Evolutionary conservation across 1,140 invertebrate species (phyloP), one percentile per base, ranked within the genome.

Genomic region (Drosophila truncata): DNA sequence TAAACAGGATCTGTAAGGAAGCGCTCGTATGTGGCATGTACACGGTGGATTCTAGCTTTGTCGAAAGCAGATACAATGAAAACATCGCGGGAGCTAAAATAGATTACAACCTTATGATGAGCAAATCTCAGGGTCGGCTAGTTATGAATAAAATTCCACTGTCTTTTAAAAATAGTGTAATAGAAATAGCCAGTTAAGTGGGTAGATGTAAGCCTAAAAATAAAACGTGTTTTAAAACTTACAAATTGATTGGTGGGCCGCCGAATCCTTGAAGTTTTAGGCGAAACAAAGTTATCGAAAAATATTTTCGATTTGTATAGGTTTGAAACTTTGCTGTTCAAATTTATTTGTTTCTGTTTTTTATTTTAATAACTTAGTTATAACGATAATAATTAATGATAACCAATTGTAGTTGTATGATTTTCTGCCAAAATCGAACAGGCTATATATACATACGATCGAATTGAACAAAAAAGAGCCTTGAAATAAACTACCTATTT

Each of bases 11-110:
- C n/a, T 73, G 65, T 23, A 18, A 11, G 16, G 23, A 52, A 16
- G 13, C 11, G 2, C 14, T 52, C 13, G 8, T 60, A 2, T 29
- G 66, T 25, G 70, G 25, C 8, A 46, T 73, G 35, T 73, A 58
- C 44, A 73, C 70, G 1, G 70, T 73, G 31, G 46, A 70, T 9
- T 44, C n/a, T 11, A 73, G 29, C 7, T 73, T 33, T 39, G 10
- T 71, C 11, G 16, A 20, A 9, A n/a, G 42, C 13, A 33, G 10
- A 29, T 29, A 46, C n/a, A 20, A 25, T 11, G 63, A 66, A 16
- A 18, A 27, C 1, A 6, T 35, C 11, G 8, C 8, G 4, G n/a
- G 11, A 31, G n/a, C 10, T 27, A 61, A 55, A 25, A 25, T 55
- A 37, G 35, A 31, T 39, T 27, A 46, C 31, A 13, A 16, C 14